These are phyloP conservation scores for Anguilla rostrata DNA, from an alignment of 2,113 vertebrate species.

Conservation along the genomic window DNA sequence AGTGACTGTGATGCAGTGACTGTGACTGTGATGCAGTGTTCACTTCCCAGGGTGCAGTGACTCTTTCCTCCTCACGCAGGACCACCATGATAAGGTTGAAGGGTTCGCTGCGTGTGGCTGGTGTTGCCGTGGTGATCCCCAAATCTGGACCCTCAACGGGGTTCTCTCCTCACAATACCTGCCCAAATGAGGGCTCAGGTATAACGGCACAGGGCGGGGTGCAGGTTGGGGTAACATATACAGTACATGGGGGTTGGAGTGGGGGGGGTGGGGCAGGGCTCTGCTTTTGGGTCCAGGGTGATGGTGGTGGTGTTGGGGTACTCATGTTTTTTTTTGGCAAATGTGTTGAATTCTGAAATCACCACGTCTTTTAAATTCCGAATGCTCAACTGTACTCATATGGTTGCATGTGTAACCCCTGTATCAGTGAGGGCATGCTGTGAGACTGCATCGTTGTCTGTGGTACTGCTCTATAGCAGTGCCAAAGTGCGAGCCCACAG, in stretches of 20 bases:
- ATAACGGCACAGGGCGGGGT: background rate
- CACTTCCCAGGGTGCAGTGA: background rate
- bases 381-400: too few relatives aligned
- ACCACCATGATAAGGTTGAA: conserved; percentile 81
- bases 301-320: background rate
- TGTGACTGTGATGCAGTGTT: too few relatives aligned
- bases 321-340: too few relatives aligned
- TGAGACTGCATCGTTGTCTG: too few relatives aligned
- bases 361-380: too few relatives aligned
- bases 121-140: conserved; percentile 78
- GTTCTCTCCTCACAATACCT: conserved; percentile 81
- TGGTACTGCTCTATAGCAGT: too few relatives aligned
- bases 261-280: background rate
- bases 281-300: background rate
- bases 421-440: too few relatives aligned
- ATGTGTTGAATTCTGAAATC: too few relatives aligned
- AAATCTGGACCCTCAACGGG: conserved; percentile 59
- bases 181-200: conserved; percentile 86
- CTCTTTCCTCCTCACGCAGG: conserved; percentile 52
- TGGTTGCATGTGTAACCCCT: too few relatives aligned
- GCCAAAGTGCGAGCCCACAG: too few relatives aligned
- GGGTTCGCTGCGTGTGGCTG: conserved; percentile 73
- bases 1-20: background rate
- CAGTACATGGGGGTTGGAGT: background rate
- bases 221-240: background rate